Base-by-base conservation (phyloP, 2,113 vertebrate species). In the Cyanoliseus patagonus region DNA sequence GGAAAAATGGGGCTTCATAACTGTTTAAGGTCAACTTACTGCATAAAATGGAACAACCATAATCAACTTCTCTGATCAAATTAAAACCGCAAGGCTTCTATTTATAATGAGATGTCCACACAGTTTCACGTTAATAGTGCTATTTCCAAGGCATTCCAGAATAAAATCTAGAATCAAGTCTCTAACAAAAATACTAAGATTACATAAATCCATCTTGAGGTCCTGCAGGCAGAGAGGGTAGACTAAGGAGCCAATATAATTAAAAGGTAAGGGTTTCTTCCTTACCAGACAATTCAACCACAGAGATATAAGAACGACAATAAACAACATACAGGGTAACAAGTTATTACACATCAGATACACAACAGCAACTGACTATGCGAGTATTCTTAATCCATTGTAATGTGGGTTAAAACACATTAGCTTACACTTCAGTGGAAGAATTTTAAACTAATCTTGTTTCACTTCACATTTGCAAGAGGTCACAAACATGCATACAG, bases 301-400 rank as follows among this genome's bases (percentile, higher is more conserved):
- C 14, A 9, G 1, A 10, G 14, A 63, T 27, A 52, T 1, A 66
- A 17, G 24, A 89, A 49, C 0, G 0, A 52, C 14, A 59, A 6
- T 17, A 67, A 86, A 20, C 28, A 42, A 83, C 53, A 47, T 5
- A 55, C 7, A 17, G 18, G 7, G 8, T 52, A 82, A 41, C 7
- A 59, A n/a, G 24, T 31, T 53, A 63, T 10, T 39, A 80, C 31
- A 63, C 7, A 31, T 41, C 16, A 92, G 18, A 33, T 22, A 64
- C 9, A 74, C 23, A 64, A 82, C 13, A 63, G 51, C 35, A 55
- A 41, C 8, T 42, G 37, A 64, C 19, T 66, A 31, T 5, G 11
- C 1, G 3, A 79, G 9, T 42, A 47, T n/a, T 67, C 67, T 79
- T 62, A 62, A 72, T 42, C 39, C 41, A 30, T 11, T 62, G 25